These are phyloP conservation scores for Drosophila conformis DNA, from an alignment of 2,888 invertebrate species.

Conservation along the genomic window DNA sequence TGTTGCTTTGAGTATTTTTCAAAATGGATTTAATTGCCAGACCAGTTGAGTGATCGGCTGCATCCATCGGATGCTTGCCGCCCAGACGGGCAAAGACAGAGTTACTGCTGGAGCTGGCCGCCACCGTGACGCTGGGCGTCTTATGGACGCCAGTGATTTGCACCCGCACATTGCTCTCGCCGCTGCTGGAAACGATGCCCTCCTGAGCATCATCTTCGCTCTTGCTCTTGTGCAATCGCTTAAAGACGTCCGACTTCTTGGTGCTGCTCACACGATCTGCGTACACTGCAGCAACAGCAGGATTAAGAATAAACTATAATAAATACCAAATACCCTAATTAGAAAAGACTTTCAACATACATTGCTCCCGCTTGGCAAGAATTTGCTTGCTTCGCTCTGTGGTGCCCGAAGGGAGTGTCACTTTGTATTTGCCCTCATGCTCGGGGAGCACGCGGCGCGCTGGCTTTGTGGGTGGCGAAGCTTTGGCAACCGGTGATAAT, in stretches of 20 bases:
- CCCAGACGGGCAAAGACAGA: conserved; percentile 84
- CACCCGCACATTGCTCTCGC: conserved; percentile 66
- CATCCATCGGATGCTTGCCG: conserved; percentile 63
- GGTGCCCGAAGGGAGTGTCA: conserved; percentile 86
- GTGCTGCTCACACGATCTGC: conserved; percentile 79
- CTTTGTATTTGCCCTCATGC: conserved; percentile 87
- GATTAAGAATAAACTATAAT: not conserved
- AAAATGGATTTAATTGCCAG: conserved; percentile 82
- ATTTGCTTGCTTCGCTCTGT: conserved; percentile 86
- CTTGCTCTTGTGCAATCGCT: conserved; percentile 72
- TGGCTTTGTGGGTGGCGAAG: conserved; percentile 73
- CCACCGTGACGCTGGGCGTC: conserved; percentile 2
- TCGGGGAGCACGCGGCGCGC: conserved; percentile 85
- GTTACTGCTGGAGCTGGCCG: conserved; percentile 58
- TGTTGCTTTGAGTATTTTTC: conserved; percentile 63
- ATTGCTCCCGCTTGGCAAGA: conserved; percentile 83
- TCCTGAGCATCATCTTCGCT: conserved; percentile 65
- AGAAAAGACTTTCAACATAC: conserved; percentile 64
- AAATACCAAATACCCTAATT: not conserved
- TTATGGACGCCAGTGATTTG: conserved; percentile 67
- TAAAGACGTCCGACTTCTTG: conserved; percentile 78
- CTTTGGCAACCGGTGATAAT: conserved; percentile 19
- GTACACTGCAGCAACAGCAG: conserved; percentile 69
- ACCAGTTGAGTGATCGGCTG: conserved; percentile 37
- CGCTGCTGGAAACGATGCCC: conserved; percentile 69